Base-by-base conservation (phyloP, 2,888 invertebrate species). In the Euplexia lucipara region DNA sequence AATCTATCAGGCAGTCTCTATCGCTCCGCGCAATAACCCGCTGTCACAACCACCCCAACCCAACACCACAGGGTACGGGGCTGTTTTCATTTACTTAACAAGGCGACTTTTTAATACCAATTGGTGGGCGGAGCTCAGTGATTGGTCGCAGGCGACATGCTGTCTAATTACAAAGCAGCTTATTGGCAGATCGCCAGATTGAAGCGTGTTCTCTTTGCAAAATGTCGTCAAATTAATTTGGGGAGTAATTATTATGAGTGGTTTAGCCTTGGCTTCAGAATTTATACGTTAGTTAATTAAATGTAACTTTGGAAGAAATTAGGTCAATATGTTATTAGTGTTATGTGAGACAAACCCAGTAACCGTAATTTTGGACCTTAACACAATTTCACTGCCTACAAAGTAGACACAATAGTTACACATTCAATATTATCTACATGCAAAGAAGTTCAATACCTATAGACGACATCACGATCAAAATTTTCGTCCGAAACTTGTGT, bases 11-110 rank as follows among this genome's bases (percentile, higher is more conserved):
- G 12, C 8, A 10, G 16, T 18, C n/a, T 12, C 35, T n/a, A 8
- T 18, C 66, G 66, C 75, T 78, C 58, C 69, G 61, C 59, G 69
- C n/a, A 60, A 39, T 5, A 18, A 1, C 7, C 37, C 80, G 80
- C 84, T 72, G 2, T 5, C 65, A 83, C 18, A 42, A 3, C 0
- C n/a, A 39, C 81, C 81, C 9, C 63, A 65, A 70, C 75, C 57
- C 1, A 64, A 75, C 79, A 66, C 83, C 80, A 83, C 88, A 52
- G 82, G 82, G 59, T 53, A 81, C 88, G 78, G 85, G 86, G 85
- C 91, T 91, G 91, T 93, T 93, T 93, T 92, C 92, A 92, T 94
- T 92, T 91, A 91, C 66, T 91, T 91, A 91, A 91, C 88, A 87
- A 79, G 67, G 83, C 88, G 82, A 88, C 88, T 88, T 90, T 90